Evolutionary conservation across 1,140 invertebrate genomes (phyloP), one percentile per base, ranked within the genome.

Genomic region (Papilio glaucus): DNA sequence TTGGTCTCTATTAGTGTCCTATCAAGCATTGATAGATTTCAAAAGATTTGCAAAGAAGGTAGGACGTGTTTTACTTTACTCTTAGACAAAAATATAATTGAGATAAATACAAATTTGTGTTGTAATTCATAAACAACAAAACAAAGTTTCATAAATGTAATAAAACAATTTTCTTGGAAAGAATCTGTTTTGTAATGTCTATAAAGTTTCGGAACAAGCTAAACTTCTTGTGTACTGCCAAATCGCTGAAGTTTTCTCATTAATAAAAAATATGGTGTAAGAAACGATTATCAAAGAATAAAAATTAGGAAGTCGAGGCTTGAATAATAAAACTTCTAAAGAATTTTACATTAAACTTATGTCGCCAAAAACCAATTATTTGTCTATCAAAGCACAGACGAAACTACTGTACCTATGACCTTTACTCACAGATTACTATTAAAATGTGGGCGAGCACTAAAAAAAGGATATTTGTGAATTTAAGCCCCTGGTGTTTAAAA

Each of bases 161-260:
- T 65, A 65, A 41, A 13, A 24, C 8, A 65, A 63, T 63, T 63
- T 38, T 37, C 60, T 63, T 39, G 8, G 13, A 38, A 63, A 63
- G 33, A 63, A 63, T 63, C 61, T 63, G 61, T 38, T 39, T 8
- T 18, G 8, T 7, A 63, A 63, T 62, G 33, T 63, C 15, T 63
- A 63, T 9, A 38, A 38, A 38, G 29, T 65, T 41, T 4, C n/a
- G 2, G 7, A 38, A 65, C 60, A 62, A 62, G 60, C n/a, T 18
- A 37, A 65, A 65, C 29, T 39, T 65, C 38, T 62, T 62, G 7
- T 39, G n/a, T 39, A 38, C 15, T 12, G 2, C 62, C 60, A 38
- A 65, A 65, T 65, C 18, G 15, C 3, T 1, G 15, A 65, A 65
- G 62, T 65, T 65, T 38, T 65, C 33, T 39, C 62, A 24, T 65